These are phyloP conservation scores for Betta splendens DNA, from an alignment of 2,797 vertebrate genomes.

Conservation along the genomic window DNA sequence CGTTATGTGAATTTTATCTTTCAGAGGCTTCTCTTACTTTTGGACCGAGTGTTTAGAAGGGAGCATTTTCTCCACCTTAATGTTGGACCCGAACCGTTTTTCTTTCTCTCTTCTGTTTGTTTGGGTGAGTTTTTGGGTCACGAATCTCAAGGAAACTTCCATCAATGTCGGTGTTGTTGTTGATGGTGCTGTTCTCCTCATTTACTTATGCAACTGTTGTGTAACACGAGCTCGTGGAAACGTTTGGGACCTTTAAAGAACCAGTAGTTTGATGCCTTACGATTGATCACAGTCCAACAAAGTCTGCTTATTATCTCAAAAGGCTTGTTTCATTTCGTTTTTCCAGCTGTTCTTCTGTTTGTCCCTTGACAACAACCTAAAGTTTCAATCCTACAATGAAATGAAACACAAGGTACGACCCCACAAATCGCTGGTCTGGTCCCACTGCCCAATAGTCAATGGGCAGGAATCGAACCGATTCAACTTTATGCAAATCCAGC, in stretches of 20 bases:
- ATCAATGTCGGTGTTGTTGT: conserved; percentile 63
- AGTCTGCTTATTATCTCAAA: not conserved
- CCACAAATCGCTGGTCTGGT: no score
- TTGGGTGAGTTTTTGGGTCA: conserved; percentile 49
- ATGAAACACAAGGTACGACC: no score
- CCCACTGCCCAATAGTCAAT: no score
- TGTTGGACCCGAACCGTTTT: conserved; percentile 34
- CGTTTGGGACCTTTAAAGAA: conserved; percentile 39
- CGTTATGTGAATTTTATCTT: conserved; percentile 75
- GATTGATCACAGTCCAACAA: conserved; percentile 36
- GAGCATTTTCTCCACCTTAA: conserved; percentile 44
- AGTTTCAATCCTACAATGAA: not conserved
- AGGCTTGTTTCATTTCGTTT: not conserved
- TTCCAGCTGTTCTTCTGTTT: not conserved
- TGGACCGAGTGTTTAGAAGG: conserved; percentile 45
- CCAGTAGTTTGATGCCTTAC: conserved; percentile 66
- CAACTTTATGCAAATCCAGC: conserved; percentile 47
- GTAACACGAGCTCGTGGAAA: conserved; percentile 49
- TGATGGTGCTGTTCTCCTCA: conserved; percentile 69
- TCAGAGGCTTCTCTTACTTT: conserved; percentile 58
- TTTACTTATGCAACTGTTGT: conserved; percentile 76
- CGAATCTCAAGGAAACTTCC: conserved; percentile 62
- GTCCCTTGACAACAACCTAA: not conserved
- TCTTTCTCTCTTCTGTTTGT: conserved; percentile 42
- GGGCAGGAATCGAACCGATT: conserved; percentile 1